Percentiles rank a stretch among this genome's conserved stretches.
These are phyloP conservation scores for Branchellion lobata DNA, from an alignment of 2,888 invertebrate genomes.

Conservation along the genomic window DNA sequence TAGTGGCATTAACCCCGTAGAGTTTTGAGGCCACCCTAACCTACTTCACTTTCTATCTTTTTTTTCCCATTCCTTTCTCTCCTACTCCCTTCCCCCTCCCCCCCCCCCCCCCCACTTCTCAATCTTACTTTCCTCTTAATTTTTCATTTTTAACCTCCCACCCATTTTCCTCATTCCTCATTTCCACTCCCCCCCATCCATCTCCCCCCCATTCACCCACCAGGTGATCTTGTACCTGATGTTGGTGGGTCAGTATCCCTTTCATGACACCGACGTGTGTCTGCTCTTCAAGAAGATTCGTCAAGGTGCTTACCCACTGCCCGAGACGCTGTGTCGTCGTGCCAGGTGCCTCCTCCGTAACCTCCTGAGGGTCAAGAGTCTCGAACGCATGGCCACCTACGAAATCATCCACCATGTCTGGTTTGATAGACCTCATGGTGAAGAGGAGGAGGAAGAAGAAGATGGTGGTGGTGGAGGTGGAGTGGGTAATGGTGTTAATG, in stretches of 20 bases:
- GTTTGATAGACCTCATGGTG: constrained; percentile 65
- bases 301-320: constrained; percentile 79
- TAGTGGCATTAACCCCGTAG: too few relatives aligned
- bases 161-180: too few relatives aligned
- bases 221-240: constrained; percentile 72
- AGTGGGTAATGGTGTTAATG: neutral
- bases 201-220: too few relatives aligned
- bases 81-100: too few relatives aligned
- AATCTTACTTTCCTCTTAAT: too few relatives aligned
- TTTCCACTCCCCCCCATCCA: too few relatives aligned
- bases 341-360: constrained; percentile 81
- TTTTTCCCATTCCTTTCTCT: too few relatives aligned
- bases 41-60: too few relatives aligned
- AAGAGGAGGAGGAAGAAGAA: neutral
- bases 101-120: too few relatives aligned
- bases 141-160: too few relatives aligned
- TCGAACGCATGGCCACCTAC: constrained; percentile 75
- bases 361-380: constrained; percentile 77
- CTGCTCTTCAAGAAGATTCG: constrained; percentile 85
- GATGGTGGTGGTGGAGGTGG: neutral
- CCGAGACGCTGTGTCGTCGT: constrained; percentile 77
- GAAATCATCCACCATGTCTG: constrained; percentile 82
- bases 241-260: constrained; percentile 89
- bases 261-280: constrained; percentile 84
- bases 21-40: too few relatives aligned